These are phyloP conservation scores for Calyptommatus sinebrachiatus DNA, from an alignment of 2,113 vertebrate species.

Conservation along the genomic window DNA sequence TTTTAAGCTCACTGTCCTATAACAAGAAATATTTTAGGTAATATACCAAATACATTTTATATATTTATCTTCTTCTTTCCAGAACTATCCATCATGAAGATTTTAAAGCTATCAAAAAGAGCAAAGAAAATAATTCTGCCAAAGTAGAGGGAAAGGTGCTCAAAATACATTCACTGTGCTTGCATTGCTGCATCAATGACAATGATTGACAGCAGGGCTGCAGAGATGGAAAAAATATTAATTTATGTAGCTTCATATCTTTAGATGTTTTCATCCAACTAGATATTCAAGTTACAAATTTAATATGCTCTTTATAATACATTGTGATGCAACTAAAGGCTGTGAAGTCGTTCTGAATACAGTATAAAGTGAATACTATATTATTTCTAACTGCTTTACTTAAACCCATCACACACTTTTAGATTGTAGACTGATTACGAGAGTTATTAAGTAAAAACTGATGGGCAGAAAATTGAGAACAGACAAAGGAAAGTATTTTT, in stretches of 20 bases:
- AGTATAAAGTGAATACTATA: neutral
- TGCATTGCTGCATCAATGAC: neutral
- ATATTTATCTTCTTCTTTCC: neutral
- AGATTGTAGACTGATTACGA: neutral
- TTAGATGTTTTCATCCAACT: neutral
- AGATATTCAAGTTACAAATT: neutral
- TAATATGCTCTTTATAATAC: neutral
- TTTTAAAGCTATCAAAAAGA: neutral
- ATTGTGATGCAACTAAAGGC: neutral
- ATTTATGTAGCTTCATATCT: neutral
- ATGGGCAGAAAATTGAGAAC: too few species aligned
- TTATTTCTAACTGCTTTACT: neutral
- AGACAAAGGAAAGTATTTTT: too few species aligned
- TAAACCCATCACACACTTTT: neutral
- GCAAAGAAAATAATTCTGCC: neutral
- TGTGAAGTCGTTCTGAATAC: too few species aligned
- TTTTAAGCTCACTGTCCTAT: neutral
- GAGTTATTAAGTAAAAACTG: neutral
- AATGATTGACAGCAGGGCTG: neutral
- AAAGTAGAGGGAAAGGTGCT: neutral
- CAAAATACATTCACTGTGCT: too few species aligned
- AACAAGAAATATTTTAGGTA: neutral
- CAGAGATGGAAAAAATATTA: neutral
- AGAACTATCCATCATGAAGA: neutral
- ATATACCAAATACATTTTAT: neutral